These are phyloP conservation scores for Saxidomus purpurata DNA, from an alignment of 1,140 invertebrate species.

Conservation along the genomic window DNA sequence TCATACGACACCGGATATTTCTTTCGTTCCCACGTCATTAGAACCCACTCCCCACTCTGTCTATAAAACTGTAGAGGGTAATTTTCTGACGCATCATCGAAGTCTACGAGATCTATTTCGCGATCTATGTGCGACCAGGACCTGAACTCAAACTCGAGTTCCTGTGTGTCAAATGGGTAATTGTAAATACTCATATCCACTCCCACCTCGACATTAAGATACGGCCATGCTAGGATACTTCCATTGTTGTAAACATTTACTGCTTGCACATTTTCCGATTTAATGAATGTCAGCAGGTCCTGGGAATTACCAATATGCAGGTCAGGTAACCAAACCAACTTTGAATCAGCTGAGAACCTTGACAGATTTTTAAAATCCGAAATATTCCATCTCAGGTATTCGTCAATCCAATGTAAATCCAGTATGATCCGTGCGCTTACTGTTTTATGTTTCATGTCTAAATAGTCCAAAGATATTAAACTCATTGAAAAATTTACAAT, in stretches of 20 bases:
- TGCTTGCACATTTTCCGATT: background rate
- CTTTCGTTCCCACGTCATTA: background rate
- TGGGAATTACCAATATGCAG: background rate
- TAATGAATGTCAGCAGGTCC: background rate
- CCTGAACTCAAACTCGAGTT: background rate
- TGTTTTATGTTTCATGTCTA: conserved; percentile 1
- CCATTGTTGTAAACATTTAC: background rate
- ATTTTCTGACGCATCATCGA: background rate
- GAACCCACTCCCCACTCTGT: background rate
- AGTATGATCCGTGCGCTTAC: background rate
- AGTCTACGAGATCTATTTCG: background rate
- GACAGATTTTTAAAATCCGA: background rate
- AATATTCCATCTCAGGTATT: background rate
- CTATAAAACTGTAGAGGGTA: background rate
- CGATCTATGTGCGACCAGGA: background rate
- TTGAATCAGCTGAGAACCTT: background rate
- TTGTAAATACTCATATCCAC: background rate
- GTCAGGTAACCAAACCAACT: conserved; percentile 15
- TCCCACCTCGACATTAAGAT: background rate
- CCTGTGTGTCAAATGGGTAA: conserved; percentile 29
- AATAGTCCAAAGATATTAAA: background rate
- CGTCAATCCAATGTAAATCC: background rate
- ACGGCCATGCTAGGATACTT: background rate
- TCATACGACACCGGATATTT: background rate
- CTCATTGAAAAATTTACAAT: background rate